Evolutionary conservation across 2,797 vertebrate genomes (phyloP).

Genomic region (Dicrostonyx torquatus): DNA sequence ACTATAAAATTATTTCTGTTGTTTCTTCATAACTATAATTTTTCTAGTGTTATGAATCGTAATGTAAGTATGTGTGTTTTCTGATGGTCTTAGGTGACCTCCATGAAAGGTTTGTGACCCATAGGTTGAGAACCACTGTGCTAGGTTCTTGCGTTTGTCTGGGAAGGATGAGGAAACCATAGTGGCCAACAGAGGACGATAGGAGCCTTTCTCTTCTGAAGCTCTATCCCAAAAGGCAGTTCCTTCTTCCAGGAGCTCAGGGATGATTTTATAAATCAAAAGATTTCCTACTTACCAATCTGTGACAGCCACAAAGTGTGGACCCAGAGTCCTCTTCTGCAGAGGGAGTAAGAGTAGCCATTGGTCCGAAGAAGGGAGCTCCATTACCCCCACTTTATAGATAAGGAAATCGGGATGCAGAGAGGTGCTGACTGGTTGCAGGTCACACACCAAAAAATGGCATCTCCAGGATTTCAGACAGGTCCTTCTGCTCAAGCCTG

Average conservation of each 20-base stretch:
- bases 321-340: not conserved
- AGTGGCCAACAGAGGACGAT: slow-evolving; percentile 57
- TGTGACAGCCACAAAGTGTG: not conserved
- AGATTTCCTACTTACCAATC: not conserved
- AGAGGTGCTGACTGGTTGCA: not conserved
- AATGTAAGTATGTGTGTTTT: not conserved
- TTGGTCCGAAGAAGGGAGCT: not conserved
- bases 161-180: not conserved
- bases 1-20: not conserved
- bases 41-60: not conserved
- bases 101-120: not conserved
- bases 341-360: not conserved
- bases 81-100: not conserved
- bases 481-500: not conserved
- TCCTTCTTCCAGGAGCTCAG: not conserved
- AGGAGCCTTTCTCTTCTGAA: not conserved
- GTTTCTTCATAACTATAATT: not conserved
- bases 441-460: not conserved
- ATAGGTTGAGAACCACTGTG: not conserved
- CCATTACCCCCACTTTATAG: not conserved
- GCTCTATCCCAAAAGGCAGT: not conserved
- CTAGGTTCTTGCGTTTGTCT: not conserved
- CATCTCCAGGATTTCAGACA: not conserved
- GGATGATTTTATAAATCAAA: not conserved
- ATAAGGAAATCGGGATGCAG: not conserved